Base-by-base conservation (phyloP, 1,140 invertebrate genomes). In the Caerostris darwini region DNA sequence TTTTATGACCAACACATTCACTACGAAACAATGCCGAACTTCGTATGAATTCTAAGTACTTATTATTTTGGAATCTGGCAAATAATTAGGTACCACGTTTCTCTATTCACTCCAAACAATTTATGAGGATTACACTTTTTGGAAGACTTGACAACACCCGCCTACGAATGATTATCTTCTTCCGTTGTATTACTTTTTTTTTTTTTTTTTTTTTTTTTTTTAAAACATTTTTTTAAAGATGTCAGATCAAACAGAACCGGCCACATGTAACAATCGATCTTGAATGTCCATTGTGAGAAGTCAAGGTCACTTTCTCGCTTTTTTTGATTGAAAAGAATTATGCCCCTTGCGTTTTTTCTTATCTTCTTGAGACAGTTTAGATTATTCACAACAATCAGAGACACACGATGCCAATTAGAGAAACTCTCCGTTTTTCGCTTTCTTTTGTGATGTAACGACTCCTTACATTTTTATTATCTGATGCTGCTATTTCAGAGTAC, bases 101-200 rank as follows among this genome's bases (percentile, higher is more conserved):
- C 7, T 14, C 71, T 12, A 77, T 77, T 77, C 71, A 77, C 5
- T 5, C 71, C 3, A 53, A 53, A 53, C 71, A 50, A 77, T 77
- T 77, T 77, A 77, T 53, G 71, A 53, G 71, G 71, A 77, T 77
- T 77, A 77, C 71, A 53, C 71, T 77, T 77, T 77, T 53, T 50
- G 53, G 34, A 77, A 12, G 71, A 77, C 71, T 77, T 77, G 71
- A 77, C 71, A 77, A 77, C 71, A 77, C 71, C 71, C 71, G 71
- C 71, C 71, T 77, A 77, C 71, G 34, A 77, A 77, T 50, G 71
- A 53, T 77, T 77, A 50, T 77, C 34, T 53, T 14, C 34, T 53
- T 50, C 69, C 61, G 12, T 12, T 34, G 8, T 5, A 7, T 77
- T 77, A 14, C 4, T 61, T 14, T 64, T 64, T 10, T 64, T 34